These are phyloP conservation scores for Argentina silus DNA, from an alignment of 2,797 vertebrate genomes.

Conservation along the genomic window DNA sequence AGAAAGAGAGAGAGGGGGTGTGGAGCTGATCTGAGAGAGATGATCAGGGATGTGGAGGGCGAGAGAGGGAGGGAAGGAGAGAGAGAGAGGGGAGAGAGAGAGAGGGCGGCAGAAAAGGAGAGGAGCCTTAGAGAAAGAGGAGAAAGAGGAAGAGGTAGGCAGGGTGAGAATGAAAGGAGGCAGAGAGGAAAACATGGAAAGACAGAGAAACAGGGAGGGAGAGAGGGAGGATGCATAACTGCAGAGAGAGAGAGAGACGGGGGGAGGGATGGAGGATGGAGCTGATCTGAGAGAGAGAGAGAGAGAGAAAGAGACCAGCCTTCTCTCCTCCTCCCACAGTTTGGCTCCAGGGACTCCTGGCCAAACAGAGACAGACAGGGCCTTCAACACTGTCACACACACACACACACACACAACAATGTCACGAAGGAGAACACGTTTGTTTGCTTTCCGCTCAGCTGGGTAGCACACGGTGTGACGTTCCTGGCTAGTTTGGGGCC, in stretches of 20 bases:
- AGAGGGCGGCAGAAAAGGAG: too few species aligned
- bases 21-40: background rate
- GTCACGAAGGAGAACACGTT: background rate
- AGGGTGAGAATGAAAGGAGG: too few species aligned
- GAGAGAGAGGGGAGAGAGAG: too few species aligned
- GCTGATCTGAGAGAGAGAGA: background rate
- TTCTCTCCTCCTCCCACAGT: background rate
- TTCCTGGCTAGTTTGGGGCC: background rate
- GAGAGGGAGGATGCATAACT: too few species aligned
- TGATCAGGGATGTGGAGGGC: background rate
- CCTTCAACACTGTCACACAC: conserved; percentile 8
- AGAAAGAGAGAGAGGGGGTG: background rate
- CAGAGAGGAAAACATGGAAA: too few species aligned
- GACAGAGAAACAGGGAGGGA: too few species aligned
- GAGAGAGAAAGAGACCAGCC: background rate
- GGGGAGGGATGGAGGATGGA: background rate
- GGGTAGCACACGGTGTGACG: background rate
- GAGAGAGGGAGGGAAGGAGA: background rate
- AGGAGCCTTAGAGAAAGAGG: too few species aligned
- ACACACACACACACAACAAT: background rate
- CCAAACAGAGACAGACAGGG: conserved; percentile 2
- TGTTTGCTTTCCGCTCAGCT: conserved; percentile 13
- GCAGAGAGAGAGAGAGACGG: background rate
- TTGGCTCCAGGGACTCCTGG: conserved; percentile 8
- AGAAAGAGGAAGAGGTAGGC: too few species aligned